Evolutionary conservation across 2,113 vertebrate genomes (phyloP).

Genomic region (Himantopus leucocephalus): DNA sequence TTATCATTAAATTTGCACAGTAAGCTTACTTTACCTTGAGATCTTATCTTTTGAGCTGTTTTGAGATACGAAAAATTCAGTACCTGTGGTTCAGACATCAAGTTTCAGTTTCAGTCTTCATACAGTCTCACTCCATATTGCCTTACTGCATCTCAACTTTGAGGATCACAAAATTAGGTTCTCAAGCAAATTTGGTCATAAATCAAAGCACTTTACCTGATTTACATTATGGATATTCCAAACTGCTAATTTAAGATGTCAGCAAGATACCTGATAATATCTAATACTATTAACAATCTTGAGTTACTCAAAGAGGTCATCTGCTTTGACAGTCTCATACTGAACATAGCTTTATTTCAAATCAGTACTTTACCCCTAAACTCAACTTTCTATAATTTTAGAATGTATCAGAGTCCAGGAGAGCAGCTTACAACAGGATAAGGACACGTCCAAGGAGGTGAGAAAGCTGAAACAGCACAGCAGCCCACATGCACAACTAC

Average conservation of each 20-base stretch:
- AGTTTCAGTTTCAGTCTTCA: neutral
- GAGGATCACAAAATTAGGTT: neutral
- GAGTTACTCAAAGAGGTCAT: neutral
- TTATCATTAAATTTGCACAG: neutral
- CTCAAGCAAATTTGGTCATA: neutral
- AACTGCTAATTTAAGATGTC: neutral
- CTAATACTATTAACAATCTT: neutral
- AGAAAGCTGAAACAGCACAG: neutral
- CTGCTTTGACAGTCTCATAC: neutral
- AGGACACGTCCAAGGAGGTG: neutral
- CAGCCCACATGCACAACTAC: fast-evolving
- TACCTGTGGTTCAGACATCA: neutral
- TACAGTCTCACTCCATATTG: neutral
- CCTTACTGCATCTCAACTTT: neutral
- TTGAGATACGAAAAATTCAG: neutral
- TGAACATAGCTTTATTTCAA: neutral
- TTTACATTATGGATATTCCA: neutral
- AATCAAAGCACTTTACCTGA: neutral
- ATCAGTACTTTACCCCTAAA: neutral
- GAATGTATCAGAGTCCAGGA: neutral
- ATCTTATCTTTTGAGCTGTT: neutral
- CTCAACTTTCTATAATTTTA: neutral
- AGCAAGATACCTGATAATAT: neutral
- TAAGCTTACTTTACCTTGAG: neutral
- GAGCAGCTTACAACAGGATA: neutral